Evolutionary conservation across 2,888 invertebrate genomes (phyloP).

Genomic region (Trissoscelio sp.): DNA sequence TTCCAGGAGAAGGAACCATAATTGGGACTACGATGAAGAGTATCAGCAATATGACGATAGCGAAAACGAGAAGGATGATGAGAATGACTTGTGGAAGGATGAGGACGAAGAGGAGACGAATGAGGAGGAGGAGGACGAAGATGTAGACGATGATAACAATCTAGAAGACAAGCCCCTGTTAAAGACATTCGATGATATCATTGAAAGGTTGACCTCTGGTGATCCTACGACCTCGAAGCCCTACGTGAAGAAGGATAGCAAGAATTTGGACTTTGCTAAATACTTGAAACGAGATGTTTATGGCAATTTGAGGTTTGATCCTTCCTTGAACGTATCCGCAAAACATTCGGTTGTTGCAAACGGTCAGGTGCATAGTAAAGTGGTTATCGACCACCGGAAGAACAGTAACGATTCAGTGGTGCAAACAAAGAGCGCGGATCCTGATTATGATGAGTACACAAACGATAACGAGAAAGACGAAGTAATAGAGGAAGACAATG

Average conservation of each 20-base stretch:
- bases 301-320: conserved; percentile 73
- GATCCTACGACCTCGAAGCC: conserved; percentile 71
- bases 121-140: conserved; percentile 54
- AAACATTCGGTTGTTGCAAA: conserved; percentile 23
- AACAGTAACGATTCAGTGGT: conserved; percentile 65
- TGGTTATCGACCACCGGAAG: conserved; percentile 53
- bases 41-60: conserved; percentile 52
- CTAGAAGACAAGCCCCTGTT: conserved; percentile 73
- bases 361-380: conserved; percentile 42
- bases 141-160: conserved; percentile 69
- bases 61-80: conserved; percentile 54
- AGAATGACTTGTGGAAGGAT: conserved; percentile 49
- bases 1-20: conserved; percentile 32
- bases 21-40: conserved; percentile 45
- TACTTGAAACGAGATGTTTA: conserved; percentile 75
- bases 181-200: conserved; percentile 81
- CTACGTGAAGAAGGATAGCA: conserved; percentile 72
- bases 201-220: conserved; percentile 75
- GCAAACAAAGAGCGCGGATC: conserved; percentile 76
- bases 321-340: conserved; percentile 68
- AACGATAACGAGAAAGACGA: conserved; percentile 75
- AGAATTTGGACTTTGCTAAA: conserved; percentile 73
- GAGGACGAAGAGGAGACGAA: conserved; percentile 67
- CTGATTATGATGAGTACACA: conserved; percentile 79
- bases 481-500: conserved; percentile 75